Evolutionary conservation across 2,888 invertebrate species (phyloP), one percentile per base, ranked within the genome.

Genomic region (Maniola hyperantus): DNA sequence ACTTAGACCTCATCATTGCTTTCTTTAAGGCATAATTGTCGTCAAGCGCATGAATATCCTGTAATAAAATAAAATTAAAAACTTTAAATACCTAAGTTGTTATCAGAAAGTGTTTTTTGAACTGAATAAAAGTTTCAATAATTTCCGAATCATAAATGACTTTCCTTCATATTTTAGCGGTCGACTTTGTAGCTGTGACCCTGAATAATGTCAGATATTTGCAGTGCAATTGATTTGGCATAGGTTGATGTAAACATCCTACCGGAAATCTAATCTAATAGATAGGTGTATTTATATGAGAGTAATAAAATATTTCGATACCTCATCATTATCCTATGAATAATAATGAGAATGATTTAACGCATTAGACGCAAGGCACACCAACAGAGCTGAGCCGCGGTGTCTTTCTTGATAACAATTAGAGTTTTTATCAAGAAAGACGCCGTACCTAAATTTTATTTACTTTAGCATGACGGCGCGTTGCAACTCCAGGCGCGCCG

Each of bases 161-260:
- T 33, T n/a, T 33, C 18, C 33, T 53, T 33, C 33, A 33, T 53
- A 33, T 33, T 33, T 53, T 33, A 53, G 1, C 53, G 53, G 5
- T 51, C 5, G 11, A 51, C 51, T 26, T 13, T 53, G 53, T 33
- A 13, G 13, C 18, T 4, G 26, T 13, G 6, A 33, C 46, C 46
- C 6, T 46, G 18, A 48, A 18, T 48, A n/a, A 18, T 48, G 15
- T 15, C 18, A 4, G 48, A 48, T 48, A 26, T n/a, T 18, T 55
- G 8, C 8, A 55, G 11, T 20, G 53, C 15, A 39, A 8, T 6
- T 18, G 36, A 55, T 33, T 55, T 36, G 39, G 36, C 36, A n/a
- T 39, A 13, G 55, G 34, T 36, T 55, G 10, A 5, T 5, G 36
- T 55, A 55, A 55, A 55, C 36, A 55, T 55, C 55, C 55, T 55